These are phyloP conservation scores for Oreochromis aureus DNA, from an alignment of 2,113 vertebrate species.

Conservation along the genomic window DNA sequence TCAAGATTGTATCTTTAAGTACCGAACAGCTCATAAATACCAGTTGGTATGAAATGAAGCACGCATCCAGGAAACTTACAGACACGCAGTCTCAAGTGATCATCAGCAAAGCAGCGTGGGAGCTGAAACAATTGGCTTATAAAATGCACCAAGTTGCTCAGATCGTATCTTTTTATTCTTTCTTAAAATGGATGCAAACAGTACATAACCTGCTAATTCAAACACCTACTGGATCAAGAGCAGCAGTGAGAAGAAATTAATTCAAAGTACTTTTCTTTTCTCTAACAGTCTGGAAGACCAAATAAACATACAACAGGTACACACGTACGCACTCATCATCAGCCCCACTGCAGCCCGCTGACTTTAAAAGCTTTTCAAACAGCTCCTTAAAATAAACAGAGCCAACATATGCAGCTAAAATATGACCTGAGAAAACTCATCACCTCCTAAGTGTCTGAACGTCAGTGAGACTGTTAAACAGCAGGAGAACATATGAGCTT, in stretches of 20 bases:
- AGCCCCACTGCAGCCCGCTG: not conserved
- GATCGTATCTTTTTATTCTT: not conserved
- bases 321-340: not conserved
- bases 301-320: not conserved
- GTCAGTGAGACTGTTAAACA: conserved; percentile 32
- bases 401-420: conserved; percentile 54
- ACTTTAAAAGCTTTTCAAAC: conserved; percentile 33
- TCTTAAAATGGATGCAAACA: not conserved
- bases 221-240: not conserved
- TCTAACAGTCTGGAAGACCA: not conserved
- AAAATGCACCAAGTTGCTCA: not conserved
- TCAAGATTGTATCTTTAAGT: conserved; percentile 20
- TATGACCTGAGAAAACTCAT: conserved; percentile 59
- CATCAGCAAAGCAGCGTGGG: conserved; percentile 3
- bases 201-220: not conserved
- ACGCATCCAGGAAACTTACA: conserved; percentile 14
- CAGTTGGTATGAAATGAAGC: conserved; percentile 18
- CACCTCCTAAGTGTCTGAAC: conserved; percentile 43
- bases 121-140: not conserved
- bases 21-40: conserved; percentile 1
- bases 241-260: not conserved
- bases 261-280: not conserved
- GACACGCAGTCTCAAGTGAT: not conserved
- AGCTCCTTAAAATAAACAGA: conserved; percentile 58
- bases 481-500: conserved; percentile 34